Conservation (phyloP, 2,113 vertebrate species). For the Myotis brandtii region DNA sequence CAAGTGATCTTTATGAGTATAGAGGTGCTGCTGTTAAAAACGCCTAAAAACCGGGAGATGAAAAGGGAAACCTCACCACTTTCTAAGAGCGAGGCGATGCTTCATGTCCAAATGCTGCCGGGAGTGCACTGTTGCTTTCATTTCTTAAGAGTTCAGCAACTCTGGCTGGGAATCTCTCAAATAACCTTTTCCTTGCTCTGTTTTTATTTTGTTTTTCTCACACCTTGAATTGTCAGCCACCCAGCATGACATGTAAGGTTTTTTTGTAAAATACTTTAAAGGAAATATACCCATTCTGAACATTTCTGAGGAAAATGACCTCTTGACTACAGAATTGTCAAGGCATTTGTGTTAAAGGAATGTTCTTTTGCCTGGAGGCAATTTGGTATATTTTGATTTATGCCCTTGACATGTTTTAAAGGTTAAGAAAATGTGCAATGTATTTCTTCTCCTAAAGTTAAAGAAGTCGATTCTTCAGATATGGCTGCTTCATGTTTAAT, state of each 20-base stretch:
- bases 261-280: conserved; percentile 61
- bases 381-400: conserved; percentile 75
- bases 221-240: conserved; percentile 59
- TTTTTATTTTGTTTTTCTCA: conserved; percentile 72
- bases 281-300: conserved; percentile 59
- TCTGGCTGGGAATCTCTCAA: conserved; percentile 59
- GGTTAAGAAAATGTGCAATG: conserved; percentile 65
- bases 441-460: conserved; percentile 59
- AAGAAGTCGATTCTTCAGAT: background rate
- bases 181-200: conserved; percentile 59
- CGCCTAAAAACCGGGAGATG: background rate
- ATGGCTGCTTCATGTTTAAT: conserved; percentile 4
- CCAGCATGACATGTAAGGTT: conserved; percentile 48
- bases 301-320: conserved; percentile 73
- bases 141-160: conserved; percentile 43
- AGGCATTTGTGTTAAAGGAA: conserved; percentile 66
- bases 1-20: background rate
- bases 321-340: conserved; percentile 66
- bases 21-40: background rate
- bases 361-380: conserved; percentile 66
- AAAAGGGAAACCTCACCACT: background rate
- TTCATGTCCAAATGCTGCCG: conserved; percentile 23
- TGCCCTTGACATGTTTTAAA: conserved; percentile 74
- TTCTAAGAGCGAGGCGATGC: background rate
- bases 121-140: background rate